Evolutionary conservation across 2,888 invertebrate genomes (phyloP).

Genomic region (Ophioninae sp.): DNA sequence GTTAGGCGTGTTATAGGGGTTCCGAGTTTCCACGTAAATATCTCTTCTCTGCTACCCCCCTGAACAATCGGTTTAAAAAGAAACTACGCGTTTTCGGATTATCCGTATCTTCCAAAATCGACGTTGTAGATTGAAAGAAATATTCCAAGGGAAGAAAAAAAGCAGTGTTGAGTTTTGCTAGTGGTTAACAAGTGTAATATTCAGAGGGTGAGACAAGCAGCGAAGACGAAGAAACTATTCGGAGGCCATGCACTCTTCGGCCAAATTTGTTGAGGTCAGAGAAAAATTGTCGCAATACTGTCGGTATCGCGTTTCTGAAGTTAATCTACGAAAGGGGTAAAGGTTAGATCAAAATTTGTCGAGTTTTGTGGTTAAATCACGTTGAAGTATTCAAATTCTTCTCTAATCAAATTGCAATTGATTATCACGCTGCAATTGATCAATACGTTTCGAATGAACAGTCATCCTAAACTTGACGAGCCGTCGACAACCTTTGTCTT

Average conservation of each 20-base stretch:
- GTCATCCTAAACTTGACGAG: background rate
- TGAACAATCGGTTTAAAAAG: conserved; percentile 21
- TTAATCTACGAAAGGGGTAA: conserved; percentile 1
- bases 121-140: background rate
- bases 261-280: too few species aligned
- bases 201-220: background rate
- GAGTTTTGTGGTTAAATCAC: conserved; percentile 29
- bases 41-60: conserved; percentile 31
- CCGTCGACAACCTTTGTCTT: conserved; percentile 8
- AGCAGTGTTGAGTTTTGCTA: background rate
- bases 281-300: background rate
- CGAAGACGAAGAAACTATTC: too few species aligned
- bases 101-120: conserved; percentile 37
- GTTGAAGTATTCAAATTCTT: conserved; percentile 24
- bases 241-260: too few species aligned
- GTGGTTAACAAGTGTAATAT: background rate
- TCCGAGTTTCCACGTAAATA: conserved; percentile 49
- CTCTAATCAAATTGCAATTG: conserved; percentile 28
- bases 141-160: background rate
- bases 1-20: conserved; percentile 54
- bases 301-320: background rate
- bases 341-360: conserved; percentile 34
- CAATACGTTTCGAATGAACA: conserved; percentile 3
- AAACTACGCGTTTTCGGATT: conserved; percentile 12
- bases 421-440: conserved; percentile 26